Evolutionary conservation across 2,888 invertebrate genomes (phyloP), one percentile per base, ranked within the genome.

Genomic region (Noctua fimbriata): DNA sequence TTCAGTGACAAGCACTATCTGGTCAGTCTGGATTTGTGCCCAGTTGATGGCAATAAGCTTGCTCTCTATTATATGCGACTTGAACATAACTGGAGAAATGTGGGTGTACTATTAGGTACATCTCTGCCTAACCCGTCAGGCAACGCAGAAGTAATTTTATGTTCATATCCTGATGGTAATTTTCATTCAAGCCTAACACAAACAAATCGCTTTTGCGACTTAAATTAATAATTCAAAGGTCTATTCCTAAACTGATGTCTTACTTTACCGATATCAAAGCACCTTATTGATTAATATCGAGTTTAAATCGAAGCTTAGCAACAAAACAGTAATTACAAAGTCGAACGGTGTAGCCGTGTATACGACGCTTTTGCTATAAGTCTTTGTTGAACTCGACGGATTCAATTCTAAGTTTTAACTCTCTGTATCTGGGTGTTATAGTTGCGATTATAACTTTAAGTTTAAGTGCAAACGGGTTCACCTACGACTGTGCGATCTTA

Each of bases 401-500:
- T 83, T 81, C 49, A 79, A 87, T 88, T 69, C 58, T 72, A 81
- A 88, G 81, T 86, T 83, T 81, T 69, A 83, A 78, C 58, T 75
- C 63, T 76, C 44, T 69, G 21, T 84, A 78, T 81, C 72, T 79
- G 16, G 32, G 60, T 76, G 67, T 74, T 67, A 76, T 73, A 73
- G 55, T 67, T 28, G 69, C 49, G 67, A 81, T 84, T 79, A 65
- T 47, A 81, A 60, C 69, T 81, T 76, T 60, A 75, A 77, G 70
- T 70, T 77, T 66, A 58, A 60, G 52, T 67, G 18, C 10, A 21
- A 69, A 75, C 44, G 16, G 71, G 28, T 76, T 67, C 12, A 36
- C 4, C 32, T 83, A 52, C 28, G 16, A 49, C 28, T 16, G n/a
- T 69, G 6, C 6, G 28, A 65, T 47, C 44, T 9, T 12, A 49